Base-by-base conservation (phyloP, 2,113 vertebrate genomes). In the Chloropsis hardwickii region DNA sequence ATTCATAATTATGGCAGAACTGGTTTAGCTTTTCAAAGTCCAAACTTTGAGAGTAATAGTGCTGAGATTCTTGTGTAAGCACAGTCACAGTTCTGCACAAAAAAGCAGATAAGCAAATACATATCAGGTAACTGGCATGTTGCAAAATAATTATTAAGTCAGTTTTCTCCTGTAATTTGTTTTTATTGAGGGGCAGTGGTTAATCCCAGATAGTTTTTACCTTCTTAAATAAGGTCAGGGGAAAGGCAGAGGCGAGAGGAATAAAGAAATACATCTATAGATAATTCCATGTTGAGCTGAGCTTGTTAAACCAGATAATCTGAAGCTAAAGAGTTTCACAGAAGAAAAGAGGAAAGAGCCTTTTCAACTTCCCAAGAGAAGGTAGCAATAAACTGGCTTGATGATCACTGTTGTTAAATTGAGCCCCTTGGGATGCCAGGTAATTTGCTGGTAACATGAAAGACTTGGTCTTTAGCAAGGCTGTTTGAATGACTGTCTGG, bases 371-470 rank as follows among this genome's bases (percentile, higher is more conserved):
- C 77, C 81, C 69, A 53, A 86, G 73, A 74, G 86, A 92, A 92
- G 48, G 66, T 73, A 81, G 81, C 71, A 91, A 92, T 95, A 94
- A 97, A 95, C 91, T 84, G 71, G 35, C 70, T 96, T 94, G 91
- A 97, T 97, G 81, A 97, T 96, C 66, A 58, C 65, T 94, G 76
- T 58, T 91, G 87, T 94, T 94, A 91, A 95, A 84, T 69, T 81
- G 78, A 92, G 58, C 33, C 67, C 73, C 85, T 94, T 37, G 61
- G 90, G 89, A 88, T 51, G 60, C 85, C 80, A 88, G 70, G 78
- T 74, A 78, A 95, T 79, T 91, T 83, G 56, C n/a, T 53, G 51
- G 56, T 80, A 50, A 65, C 1, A 47, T 53, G 58, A 81, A 85
- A 91, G 92, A 21, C 81, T 79, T 37, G 44, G 45, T 77, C 82